These are phyloP conservation scores for Liodrosophila aerea DNA, from an alignment of 2,888 invertebrate genomes.

Conservation along the genomic window DNA sequence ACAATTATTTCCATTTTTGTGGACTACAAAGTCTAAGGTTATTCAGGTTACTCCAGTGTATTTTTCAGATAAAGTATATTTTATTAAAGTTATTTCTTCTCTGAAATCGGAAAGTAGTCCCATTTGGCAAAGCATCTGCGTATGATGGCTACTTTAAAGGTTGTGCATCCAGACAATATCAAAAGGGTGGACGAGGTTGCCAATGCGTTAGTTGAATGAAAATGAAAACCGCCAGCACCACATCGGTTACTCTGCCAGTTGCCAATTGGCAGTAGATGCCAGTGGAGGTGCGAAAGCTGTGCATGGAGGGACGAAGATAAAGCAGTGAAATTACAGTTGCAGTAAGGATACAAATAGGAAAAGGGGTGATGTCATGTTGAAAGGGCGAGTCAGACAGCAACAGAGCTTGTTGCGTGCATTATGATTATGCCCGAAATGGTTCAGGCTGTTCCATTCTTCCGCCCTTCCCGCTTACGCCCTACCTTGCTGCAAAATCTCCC, in stretches of 20 bases:
- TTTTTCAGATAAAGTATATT: too few species aligned
- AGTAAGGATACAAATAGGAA: constrained; percentile 10
- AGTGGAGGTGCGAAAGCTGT: background rate
- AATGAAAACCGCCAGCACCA: constrained; percentile 51
- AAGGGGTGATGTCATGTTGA: constrained; percentile 12
- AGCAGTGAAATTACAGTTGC: constrained; percentile 29
- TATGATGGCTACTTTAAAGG: constrained; percentile 10
- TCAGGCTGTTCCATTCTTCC: background rate
- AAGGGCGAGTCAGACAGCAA: constrained; percentile 14
- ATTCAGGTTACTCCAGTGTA: too few species aligned
- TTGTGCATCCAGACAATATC: constrained; percentile 16
- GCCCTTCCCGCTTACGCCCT: background rate
- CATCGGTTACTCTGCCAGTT: constrained; percentile 50
- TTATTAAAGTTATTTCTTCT: too few species aligned
- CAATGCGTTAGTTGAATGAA: constrained; percentile 32
- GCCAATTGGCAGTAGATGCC: constrained; percentile 3
- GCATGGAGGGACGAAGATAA: background rate
- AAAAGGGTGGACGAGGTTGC: constrained; percentile 11
- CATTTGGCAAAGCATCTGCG: constrained; percentile 5
- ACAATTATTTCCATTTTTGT: too few species aligned
- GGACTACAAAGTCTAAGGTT: too few species aligned
- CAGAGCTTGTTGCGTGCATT: constrained; percentile 64
- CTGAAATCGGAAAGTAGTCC: too few species aligned
- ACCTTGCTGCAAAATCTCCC: constrained; percentile 10
- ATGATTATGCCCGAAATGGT: constrained; percentile 70